Evolutionary conservation across 2,113 vertebrate genomes (phyloP).

Genomic region (Garra rufa): DNA sequence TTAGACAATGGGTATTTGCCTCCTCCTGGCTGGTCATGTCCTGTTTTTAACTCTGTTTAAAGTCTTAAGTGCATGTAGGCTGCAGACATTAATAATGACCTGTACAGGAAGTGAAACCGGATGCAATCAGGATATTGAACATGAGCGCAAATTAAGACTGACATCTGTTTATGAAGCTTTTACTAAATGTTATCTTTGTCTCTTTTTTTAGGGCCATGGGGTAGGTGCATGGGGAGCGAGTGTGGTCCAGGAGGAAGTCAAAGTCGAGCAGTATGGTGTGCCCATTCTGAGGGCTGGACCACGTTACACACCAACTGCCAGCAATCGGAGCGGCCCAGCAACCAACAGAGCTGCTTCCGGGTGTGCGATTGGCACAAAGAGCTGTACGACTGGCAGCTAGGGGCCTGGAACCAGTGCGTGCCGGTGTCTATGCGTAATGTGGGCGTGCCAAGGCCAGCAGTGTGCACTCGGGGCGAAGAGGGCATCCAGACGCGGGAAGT

Average conservation of each 20-base stretch:
- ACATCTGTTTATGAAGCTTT: neutral
- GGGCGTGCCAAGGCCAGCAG: slow-evolving; percentile 69
- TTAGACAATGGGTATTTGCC: slow-evolving; percentile 46
- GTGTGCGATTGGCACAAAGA: slow-evolving; percentile 98
- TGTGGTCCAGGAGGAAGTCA: slow-evolving; percentile 95
- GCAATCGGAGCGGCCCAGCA: slow-evolving; percentile 82
- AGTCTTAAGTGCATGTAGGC: slow-evolving; percentile 48
- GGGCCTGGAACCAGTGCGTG: slow-evolving; percentile 88
- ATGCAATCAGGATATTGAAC: slow-evolving; percentile 52
- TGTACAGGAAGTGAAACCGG: slow-evolving; percentile 53
- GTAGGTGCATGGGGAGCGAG: slow-evolving; percentile 95
- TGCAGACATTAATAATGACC: slow-evolving; percentile 54
- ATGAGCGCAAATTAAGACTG: slow-evolving; percentile 36
- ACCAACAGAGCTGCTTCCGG: slow-evolving; percentile 92
- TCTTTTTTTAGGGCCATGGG: slow-evolving; percentile 87
- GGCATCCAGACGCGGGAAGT: slow-evolving; percentile 92
- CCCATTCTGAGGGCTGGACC: slow-evolving; percentile 95
- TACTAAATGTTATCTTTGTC: neutral
- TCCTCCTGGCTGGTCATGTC: slow-evolving; percentile 21
- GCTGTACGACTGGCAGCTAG: slow-evolving; percentile 92
- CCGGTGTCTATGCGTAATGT: slow-evolving; percentile 82
- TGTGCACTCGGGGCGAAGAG: slow-evolving; percentile 88
- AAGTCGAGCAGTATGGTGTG: slow-evolving; percentile 93
- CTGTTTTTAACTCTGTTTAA: slow-evolving; percentile 33
- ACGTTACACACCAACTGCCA: slow-evolving; percentile 92